Evolutionary conservation across 2,113 vertebrate species (phyloP), one percentile per base, ranked within the genome.

Genomic region (Pelecanoides urinatrix): DNA sequence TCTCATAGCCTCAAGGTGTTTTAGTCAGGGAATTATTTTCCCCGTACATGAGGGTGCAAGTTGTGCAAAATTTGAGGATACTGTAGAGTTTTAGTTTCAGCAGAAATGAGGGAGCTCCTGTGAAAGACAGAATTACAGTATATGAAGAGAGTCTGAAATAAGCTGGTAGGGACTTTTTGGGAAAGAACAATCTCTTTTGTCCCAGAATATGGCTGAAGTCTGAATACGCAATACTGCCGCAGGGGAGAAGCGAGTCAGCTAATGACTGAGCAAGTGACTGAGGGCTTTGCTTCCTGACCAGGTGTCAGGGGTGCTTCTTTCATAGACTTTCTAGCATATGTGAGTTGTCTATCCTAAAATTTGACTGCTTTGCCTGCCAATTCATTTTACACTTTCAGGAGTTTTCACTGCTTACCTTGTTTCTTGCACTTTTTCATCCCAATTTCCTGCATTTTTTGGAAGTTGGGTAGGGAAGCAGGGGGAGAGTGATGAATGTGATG

Each of bases 151-250:
- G 15, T 45, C 36, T 56, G 44, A 49, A 73, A 49, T 15, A 55
- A 77, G 30, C 40, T 77, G 55, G 19, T 38, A 61, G 40, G 47
- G 34, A 11, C n/a, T 58, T 63, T 50, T 27, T 16, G 36, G 47
- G 27, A 71, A 36, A 47, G 56, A 30, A 32, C 38, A 52, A 53
- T 77, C 53, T 29, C 13, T 7, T 76, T 71, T 74, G n/a, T 65
- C 53, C 19, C 32, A 71, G 29, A 52, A 49, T 50, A n/a, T 40
- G 44, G 76, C 71, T 82, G 45, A 63, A 30, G 50, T 42, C 50
- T 66, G 63, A 55, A 63, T 18, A 18, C 0, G 2, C 1, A 12
- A 32, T 34, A 15, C 18, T 73, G 53, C 30, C 0, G 0, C 22
- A 36, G 65, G 32, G 71, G 15, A 65, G 38, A 34, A 56, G 45